Percentiles rank a stretch among this genome's conserved stretches.
Conservation (phyloP, 2,113 vertebrate species). For the Pithys albifrons region DNA sequence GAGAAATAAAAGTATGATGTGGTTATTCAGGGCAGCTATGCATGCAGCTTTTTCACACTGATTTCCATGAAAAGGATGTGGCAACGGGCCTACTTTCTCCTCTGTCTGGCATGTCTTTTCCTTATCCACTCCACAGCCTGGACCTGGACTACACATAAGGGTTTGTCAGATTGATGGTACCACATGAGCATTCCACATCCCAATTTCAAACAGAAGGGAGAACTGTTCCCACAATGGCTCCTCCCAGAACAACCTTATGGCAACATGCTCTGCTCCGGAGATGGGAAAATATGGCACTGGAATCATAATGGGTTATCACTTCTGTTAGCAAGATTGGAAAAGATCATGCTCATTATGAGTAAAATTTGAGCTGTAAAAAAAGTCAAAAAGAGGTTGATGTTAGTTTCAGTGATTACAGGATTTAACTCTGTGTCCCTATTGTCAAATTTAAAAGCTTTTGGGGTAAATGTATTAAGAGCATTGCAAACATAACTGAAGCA, state of each 20-base stretch:
- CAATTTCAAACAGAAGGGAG: neutral
- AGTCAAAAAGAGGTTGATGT: neutral
- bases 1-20: neutral
- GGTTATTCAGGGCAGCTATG: neutral
- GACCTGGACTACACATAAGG: neutral
- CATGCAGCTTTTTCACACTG: neutral
- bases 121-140: neutral
- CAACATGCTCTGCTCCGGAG: neutral
- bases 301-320: neutral
- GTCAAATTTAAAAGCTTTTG: neutral
- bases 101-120: neutral
- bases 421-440: neutral
- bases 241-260: neutral
- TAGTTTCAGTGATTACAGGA: neutral
- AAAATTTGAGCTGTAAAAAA: neutral
- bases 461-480: neutral
- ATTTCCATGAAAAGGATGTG: neutral
- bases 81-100: neutral
- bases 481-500: neutral
- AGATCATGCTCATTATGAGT: neutral
- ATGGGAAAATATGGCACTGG: neutral
- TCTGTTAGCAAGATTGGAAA: neutral
- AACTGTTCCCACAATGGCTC: neutral
- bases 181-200: neutral
- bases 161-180: neutral